Conservation (phyloP, 2,797 vertebrate species). For the Adrianichthys oophorus region DNA sequence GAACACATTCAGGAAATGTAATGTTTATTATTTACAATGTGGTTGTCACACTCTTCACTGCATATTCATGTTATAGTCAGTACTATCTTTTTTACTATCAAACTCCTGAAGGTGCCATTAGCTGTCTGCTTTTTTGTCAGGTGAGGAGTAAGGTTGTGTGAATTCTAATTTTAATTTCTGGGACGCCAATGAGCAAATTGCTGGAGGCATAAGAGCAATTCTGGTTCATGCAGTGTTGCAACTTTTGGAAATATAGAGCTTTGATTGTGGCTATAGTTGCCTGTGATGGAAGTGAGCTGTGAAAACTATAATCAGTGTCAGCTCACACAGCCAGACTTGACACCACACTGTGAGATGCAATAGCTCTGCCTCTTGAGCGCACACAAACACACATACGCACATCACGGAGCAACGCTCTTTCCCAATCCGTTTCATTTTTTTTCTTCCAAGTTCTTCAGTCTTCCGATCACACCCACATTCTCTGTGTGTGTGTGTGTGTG, state of each 20-base stretch:
- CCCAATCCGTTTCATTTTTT: constrained; percentile 39
- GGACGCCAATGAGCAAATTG: constrained; percentile 50
- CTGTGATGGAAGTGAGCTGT: constrained; percentile 76
- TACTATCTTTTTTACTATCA: constrained; percentile 16
- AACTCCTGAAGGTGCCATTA: constrained; percentile 26
- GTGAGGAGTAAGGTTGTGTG: constrained; percentile 20
- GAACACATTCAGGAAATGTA: background rate
- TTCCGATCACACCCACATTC: constrained; percentile 32
- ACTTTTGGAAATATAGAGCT: constrained; percentile 76
- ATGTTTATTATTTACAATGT: constrained; percentile 6
- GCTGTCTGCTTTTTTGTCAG: constrained; percentile 22
- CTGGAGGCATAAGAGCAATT: constrained; percentile 67
- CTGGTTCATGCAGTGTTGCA: constrained; percentile 64
- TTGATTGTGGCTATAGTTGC: constrained; percentile 68
- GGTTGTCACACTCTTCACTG: background rate
- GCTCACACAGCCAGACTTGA: constrained; percentile 74
- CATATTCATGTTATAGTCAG: background rate
- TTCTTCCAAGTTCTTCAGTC: constrained; percentile 26
- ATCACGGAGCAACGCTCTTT: constrained; percentile 27
- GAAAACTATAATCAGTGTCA: constrained; percentile 80
- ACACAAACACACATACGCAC: constrained; percentile 35
- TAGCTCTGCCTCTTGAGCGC: constrained; percentile 50
- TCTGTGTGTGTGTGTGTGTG: constrained; percentile 3
- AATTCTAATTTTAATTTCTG: constrained; percentile 42
- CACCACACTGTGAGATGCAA: constrained; percentile 71